Conservation (phyloP, 1,140 invertebrate species). For the Zophobas atratus region DNA sequence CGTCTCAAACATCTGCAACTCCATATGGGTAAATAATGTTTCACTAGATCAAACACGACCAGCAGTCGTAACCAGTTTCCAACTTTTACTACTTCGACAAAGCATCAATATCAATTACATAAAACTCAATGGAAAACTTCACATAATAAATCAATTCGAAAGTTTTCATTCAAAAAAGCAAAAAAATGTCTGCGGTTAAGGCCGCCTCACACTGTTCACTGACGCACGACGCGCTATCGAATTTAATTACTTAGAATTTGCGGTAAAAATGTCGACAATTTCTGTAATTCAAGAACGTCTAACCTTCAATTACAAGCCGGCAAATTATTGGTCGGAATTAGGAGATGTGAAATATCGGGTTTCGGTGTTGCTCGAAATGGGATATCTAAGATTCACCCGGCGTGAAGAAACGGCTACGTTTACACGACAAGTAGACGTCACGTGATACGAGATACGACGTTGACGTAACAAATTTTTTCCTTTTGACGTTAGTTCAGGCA, state of each 20-base stretch:
- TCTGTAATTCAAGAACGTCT: neutral
- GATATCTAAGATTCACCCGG: too few species aligned
- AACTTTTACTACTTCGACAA: neutral
- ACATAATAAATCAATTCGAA: neutral
- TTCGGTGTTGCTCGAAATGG: neutral
- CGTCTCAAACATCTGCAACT: neutral
- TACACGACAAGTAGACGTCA: too few species aligned
- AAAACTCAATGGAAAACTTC: neutral
- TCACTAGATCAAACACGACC: neutral
- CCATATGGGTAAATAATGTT: slow-evolving; percentile 2
- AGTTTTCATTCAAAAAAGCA: neutral
- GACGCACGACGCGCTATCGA: neutral
- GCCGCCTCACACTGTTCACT: neutral
- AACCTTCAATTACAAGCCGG: neutral
- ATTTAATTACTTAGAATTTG: neutral
- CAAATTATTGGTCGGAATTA: neutral
- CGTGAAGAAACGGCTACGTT: too few species aligned
- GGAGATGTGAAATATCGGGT: neutral
- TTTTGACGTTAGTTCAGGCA: too few species aligned
- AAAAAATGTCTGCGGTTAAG: neutral
- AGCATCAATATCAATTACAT: neutral
- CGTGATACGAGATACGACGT: too few species aligned
- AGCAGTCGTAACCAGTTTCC: neutral
- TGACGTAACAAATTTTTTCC: too few species aligned
- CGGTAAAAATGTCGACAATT: neutral